phyloP scores from a whole-genome alignment of 2,888 invertebrate genomes.

The Morinoia aosen region DNA sequence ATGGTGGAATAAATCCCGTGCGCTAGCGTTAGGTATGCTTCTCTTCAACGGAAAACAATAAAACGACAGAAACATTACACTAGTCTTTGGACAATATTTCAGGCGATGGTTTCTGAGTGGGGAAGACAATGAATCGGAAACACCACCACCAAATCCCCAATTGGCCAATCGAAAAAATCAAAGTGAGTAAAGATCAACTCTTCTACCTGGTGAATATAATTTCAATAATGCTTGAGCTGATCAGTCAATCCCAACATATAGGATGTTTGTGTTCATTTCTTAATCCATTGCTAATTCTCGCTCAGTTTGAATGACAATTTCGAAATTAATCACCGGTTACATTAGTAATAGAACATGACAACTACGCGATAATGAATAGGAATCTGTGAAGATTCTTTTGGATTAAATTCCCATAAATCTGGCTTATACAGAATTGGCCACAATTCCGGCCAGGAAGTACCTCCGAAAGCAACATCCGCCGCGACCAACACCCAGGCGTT shows the following conservation, averaged over 20 bases:
- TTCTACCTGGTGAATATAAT: neutral
- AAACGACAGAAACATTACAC: neutral
- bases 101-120: neutral
- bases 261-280: neutral
- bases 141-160: no score
- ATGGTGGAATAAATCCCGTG: neutral
- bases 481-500: no score
- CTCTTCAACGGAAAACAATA: neutral
- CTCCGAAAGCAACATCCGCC: no score
- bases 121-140: no score
- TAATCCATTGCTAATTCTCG: neutral
- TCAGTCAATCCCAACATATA: neutral
- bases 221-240: neutral
- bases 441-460: no score
- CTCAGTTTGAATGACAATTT: neutral
- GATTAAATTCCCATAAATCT: no score
- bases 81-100: neutral
- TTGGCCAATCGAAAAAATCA: neutral
- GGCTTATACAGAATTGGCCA: no score
- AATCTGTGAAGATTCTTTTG: no score
- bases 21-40: neutral
- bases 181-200: neutral
- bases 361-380: neutral
- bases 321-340: neutral
- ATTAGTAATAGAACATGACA: neutral